A percentile compares a stretch with the other conserved stretches of the same genome.
Conservation (phyloP, 2,113 vertebrate genomes). For the Apteryx mantelli region DNA sequence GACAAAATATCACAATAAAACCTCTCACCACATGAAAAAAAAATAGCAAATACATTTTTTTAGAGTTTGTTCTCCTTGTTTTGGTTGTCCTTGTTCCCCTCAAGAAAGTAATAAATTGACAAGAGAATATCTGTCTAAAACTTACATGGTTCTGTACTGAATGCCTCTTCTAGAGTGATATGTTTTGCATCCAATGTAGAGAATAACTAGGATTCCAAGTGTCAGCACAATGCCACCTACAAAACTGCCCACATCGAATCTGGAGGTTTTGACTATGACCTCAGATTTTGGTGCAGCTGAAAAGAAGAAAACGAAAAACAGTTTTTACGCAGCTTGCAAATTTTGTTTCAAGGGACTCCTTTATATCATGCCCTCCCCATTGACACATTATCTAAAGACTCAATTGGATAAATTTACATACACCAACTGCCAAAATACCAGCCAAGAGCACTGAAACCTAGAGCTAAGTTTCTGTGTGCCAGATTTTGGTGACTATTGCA, state of each 20-base stretch:
- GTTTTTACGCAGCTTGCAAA: not conserved
- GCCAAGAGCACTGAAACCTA: not conserved
- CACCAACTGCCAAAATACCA: not conserved
- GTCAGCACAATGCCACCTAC: constrained; percentile 82
- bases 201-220: constrained; percentile 72
- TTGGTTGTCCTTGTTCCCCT: not conserved
- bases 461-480: not conserved
- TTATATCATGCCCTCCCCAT: not conserved
- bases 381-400: not conserved
- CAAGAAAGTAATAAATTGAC: not conserved
- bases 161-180: constrained; percentile 81
- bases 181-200: constrained; percentile 80
- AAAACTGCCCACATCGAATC: constrained; percentile 81
- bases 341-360: not conserved
- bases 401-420: not conserved
- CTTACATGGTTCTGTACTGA: constrained; percentile 84
- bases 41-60: not conserved
- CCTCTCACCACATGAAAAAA: not conserved
- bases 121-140: not conserved
- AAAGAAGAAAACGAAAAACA: constrained; percentile 13
- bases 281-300: constrained; percentile 67
- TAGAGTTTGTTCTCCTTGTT: not conserved
- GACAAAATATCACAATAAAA: not conserved
- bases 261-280: constrained; percentile 2
- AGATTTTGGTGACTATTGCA: not conserved